Evolutionary conservation across 2,888 invertebrate species (phyloP).

Genomic region (Yponomeuta plumbellus): DNA sequence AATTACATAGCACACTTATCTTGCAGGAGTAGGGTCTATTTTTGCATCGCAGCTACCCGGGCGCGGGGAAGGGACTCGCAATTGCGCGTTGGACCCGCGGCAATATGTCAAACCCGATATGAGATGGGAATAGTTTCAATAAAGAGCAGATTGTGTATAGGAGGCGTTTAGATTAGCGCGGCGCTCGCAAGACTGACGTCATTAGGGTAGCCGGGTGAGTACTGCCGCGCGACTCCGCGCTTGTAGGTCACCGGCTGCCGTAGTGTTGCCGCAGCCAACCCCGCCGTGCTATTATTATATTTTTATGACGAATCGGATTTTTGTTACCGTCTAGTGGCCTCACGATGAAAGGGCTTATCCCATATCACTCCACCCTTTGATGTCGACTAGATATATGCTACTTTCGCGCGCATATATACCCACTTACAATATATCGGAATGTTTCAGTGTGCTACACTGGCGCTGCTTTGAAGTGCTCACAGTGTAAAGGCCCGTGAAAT

Average conservation of each 20-base stretch:
- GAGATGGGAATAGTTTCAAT: neutral
- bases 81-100: slow-evolving; percentile 14
- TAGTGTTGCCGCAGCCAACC: slow-evolving; percentile 61
- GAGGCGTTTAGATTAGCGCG: neutral
- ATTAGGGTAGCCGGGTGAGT: slow-evolving; percentile 66
- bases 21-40: slow-evolving; percentile 59
- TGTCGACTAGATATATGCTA: neutral
- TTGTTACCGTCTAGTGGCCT: slow-evolving; percentile 56
- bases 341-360: slow-evolving; percentile 36
- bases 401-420: neutral
- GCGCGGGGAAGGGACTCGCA: slow-evolving; percentile 44
- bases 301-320: slow-evolving; percentile 75
- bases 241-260: slow-evolving; percentile 62
- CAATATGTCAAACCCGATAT: slow-evolving; percentile 1
- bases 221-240: slow-evolving; percentile 72
- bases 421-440: neutral
- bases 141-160: neutral
- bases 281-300: slow-evolving; percentile 73
- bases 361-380: slow-evolving; percentile 25
- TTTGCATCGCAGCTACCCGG: slow-evolving; percentile 39
- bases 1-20: slow-evolving; percentile 63
- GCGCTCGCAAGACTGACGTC: slow-evolving; percentile 59
- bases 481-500: neutral
- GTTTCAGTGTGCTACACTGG: neutral
- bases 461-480: neutral